Percentiles rank a stretch among this genome's conserved stretches.
Conservation (phyloP, 1,140 invertebrate species). For the Zophobas atratus region DNA sequence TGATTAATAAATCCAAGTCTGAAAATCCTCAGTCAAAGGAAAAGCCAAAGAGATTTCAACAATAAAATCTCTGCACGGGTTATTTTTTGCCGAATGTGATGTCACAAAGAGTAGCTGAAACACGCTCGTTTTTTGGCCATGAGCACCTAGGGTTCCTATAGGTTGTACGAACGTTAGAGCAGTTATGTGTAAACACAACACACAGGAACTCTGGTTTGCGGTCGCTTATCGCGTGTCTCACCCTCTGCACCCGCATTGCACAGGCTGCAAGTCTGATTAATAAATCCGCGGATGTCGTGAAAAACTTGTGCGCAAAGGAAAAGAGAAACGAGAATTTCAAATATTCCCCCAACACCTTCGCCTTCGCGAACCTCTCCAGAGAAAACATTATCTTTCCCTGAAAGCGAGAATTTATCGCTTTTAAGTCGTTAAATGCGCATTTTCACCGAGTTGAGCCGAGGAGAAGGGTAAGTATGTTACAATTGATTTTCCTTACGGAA, state of each 20-base stretch:
- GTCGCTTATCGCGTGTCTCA: background rate
- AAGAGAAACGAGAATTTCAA: background rate
- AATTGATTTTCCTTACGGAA: conserved; percentile 35
- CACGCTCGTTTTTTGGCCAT: too few relatives aligned
- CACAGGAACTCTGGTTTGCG: too few relatives aligned
- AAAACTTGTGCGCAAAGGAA: conserved; percentile 1
- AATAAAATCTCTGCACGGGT: too few relatives aligned
- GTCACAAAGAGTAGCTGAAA: too few relatives aligned
- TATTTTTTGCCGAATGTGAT: too few relatives aligned
- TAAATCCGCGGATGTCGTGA: conserved; percentile 12
- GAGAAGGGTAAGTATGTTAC: conserved; percentile 27
- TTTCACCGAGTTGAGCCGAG: conserved; percentile 14
- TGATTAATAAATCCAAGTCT: too few relatives aligned
- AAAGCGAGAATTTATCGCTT: conserved; percentile 23
- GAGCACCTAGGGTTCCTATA: too few relatives aligned
- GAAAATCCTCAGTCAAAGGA: too few relatives aligned
- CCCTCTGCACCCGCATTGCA: background rate
- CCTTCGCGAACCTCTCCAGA: conserved; percentile 6
- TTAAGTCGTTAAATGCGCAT: conserved; percentile 33
- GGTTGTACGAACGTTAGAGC: too few relatives aligned
- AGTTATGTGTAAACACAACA: too few relatives aligned
- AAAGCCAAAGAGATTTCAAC: too few relatives aligned
- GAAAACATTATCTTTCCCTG: conserved; percentile 12
- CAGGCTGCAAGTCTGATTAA: background rate
- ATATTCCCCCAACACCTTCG: conserved; percentile 7